Conservation (phyloP, 1,140 invertebrate genomes). For the Archegozetes longisetosus region DNA sequence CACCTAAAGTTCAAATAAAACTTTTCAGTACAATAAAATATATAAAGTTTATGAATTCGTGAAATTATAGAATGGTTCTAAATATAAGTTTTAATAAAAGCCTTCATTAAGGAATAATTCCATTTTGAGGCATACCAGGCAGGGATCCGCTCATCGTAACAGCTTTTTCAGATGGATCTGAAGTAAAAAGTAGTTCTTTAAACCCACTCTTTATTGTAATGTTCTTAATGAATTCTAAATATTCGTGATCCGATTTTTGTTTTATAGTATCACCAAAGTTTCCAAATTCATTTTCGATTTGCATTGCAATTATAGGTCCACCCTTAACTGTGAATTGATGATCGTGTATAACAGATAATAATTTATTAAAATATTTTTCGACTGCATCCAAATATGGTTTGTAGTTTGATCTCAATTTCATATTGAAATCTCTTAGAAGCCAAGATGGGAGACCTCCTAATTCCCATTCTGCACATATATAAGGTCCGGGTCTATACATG, state of each 20-base stretch:
- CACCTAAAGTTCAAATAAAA: neutral
- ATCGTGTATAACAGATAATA: constrained; percentile 28
- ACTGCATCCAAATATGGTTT: constrained; percentile 26
- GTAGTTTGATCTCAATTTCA: constrained; percentile 19
- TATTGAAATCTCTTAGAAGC: constrained; percentile 21
- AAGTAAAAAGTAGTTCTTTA: constrained; percentile 14
- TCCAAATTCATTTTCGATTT: constrained; percentile 23
- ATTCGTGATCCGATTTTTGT: no score
- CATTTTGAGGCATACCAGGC: no score
- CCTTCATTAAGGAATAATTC: no score
- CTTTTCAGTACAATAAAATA: no score
- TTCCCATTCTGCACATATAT: constrained; percentile 37
- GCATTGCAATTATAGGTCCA: constrained; percentile 31
- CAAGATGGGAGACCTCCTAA: constrained; percentile 33
- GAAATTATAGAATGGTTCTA: neutral
- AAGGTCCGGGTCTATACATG: constrained; percentile 34
- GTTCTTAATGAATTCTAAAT: constrained; percentile 10
- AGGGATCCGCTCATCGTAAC: no score
- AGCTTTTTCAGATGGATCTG: neutral
- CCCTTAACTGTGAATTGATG: constrained; percentile 28
- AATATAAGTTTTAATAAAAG: no score
- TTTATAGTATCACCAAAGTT: neutral
- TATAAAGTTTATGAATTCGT: neutral
- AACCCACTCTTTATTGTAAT: neutral
- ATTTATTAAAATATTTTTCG: constrained; percentile 26